These are phyloP conservation scores for Apomyelois bistriatella DNA, from an alignment of 2,888 invertebrate species.

Conservation along the genomic window DNA sequence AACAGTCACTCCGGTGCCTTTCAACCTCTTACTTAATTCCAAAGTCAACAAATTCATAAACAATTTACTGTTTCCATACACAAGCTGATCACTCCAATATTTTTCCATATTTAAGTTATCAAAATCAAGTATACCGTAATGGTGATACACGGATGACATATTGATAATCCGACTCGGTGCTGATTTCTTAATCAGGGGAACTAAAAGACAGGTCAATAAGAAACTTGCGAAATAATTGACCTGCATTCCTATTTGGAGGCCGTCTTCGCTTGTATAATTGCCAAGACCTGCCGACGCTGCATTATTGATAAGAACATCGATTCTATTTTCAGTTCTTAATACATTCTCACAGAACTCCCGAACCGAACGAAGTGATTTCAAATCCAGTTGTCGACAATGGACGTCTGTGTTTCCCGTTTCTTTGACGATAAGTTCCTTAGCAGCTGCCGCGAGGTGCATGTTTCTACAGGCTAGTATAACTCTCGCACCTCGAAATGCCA, in stretches of 20 bases:
- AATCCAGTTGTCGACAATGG: slow-evolving; percentile 57
- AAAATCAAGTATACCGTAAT: slow-evolving; percentile 64
- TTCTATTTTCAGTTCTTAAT: slow-evolving; percentile 61
- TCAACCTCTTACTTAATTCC: slow-evolving; percentile 79
- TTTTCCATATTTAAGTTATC: slow-evolving; percentile 73
- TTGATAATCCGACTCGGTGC: slow-evolving; percentile 83
- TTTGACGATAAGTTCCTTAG: slow-evolving; percentile 59
- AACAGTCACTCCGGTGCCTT: slow-evolving; percentile 82
- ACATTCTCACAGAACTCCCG: slow-evolving; percentile 79
- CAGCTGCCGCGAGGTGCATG: slow-evolving; percentile 51
- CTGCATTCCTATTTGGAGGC: slow-evolving; percentile 84
- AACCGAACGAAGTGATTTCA: slow-evolving; percentile 68
- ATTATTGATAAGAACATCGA: slow-evolving; percentile 81
- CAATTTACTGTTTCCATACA: slow-evolving; percentile 79
- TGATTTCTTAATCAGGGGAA: slow-evolving; percentile 75
- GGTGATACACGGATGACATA: slow-evolving; percentile 81
- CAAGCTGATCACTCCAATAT: slow-evolving; percentile 72
- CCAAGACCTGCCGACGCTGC: slow-evolving; percentile 75
- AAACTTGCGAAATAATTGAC: slow-evolving; percentile 87
- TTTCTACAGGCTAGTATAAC: slow-evolving; percentile 76
- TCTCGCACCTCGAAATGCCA: slow-evolving; percentile 72
- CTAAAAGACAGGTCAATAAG: slow-evolving; percentile 82
- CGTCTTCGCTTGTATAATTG: slow-evolving; percentile 81
- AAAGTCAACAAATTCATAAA: slow-evolving; percentile 82
- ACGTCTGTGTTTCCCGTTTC: slow-evolving; percentile 58